Percentiles rank a stretch among this genome's conserved stretches.
Conservation (phyloP, 2,113 vertebrate species). For the Oxyruncus cristatus region DNA sequence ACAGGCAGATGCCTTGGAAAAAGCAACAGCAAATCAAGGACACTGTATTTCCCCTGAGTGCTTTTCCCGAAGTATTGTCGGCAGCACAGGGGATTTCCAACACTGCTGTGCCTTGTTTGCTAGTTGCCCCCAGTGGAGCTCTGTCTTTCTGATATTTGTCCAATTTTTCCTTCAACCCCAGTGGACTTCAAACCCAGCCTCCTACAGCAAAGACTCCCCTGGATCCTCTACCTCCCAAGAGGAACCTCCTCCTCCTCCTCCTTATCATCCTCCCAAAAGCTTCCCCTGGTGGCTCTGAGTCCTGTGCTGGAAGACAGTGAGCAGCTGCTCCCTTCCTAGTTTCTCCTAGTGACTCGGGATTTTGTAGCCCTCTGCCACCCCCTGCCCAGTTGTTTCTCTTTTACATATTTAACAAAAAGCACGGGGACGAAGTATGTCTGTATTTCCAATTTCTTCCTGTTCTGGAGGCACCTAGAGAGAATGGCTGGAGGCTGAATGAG, state of each 20-base stretch:
- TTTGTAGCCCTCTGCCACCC: background rate
- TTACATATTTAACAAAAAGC: background rate
- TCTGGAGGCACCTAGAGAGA: background rate
- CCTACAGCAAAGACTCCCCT: background rate
- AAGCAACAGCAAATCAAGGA: background rate
- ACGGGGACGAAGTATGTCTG: background rate
- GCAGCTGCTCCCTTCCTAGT: background rate
- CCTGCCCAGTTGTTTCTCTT: background rate
- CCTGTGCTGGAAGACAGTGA: background rate
- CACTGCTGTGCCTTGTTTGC: background rate
- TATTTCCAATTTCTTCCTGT: background rate
- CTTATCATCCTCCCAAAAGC: background rate
- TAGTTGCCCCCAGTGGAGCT: background rate
- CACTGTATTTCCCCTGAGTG: background rate
- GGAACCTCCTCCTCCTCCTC: background rate
- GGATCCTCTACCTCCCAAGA: background rate
- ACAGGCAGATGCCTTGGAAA: background rate
- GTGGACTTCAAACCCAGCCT: background rate
- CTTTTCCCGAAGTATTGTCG: background rate
- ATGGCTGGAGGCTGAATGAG: background rate
- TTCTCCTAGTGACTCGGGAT: background rate
- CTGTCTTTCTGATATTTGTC: background rate
- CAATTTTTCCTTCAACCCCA: background rate
- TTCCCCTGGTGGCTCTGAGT: background rate
- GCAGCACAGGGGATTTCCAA: background rate